These are phyloP conservation scores for Cavia aperea DNA, from an alignment of 2,113 vertebrate species.

Conservation along the genomic window DNA sequence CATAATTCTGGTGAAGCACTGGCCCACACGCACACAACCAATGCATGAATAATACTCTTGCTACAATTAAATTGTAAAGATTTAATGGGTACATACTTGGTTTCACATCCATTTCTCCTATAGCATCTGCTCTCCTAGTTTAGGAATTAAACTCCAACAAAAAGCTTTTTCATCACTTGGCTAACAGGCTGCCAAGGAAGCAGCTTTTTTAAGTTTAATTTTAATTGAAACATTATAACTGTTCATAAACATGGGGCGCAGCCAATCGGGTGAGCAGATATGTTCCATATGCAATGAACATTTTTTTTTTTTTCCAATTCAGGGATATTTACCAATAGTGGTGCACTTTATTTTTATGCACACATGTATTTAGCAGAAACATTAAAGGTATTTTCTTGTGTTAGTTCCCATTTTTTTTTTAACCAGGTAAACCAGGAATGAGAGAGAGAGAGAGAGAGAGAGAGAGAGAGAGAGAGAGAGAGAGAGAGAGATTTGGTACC, in stretches of 20 bases:
- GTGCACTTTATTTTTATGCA: not conserved
- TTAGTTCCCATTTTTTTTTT: not conserved
- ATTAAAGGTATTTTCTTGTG: not conserved
- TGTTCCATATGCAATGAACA: not conserved
- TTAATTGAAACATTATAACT: not conserved
- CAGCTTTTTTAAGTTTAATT: not conserved
- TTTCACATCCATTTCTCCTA: not conserved
- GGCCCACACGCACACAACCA: not conserved
- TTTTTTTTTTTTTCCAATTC: not conserved
- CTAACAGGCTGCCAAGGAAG: not conserved
- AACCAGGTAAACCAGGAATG: not conserved
- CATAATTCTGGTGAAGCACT: not conserved
- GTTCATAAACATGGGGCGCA: not conserved
- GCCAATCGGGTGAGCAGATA: too few relatives aligned
- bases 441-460: not conserved
- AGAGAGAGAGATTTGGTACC: not conserved
- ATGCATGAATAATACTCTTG: not conserved
- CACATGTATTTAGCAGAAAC: not conserved
- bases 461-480: too few relatives aligned
- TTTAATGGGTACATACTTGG: not conserved
- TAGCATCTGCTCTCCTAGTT: not conserved
- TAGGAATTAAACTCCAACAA: not conserved
- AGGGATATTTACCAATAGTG: not conserved
- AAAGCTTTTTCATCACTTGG: not conserved
- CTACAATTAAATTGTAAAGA: not conserved